Conservation (phyloP, 2,888 invertebrate genomes). For the Antitype chi region DNA sequence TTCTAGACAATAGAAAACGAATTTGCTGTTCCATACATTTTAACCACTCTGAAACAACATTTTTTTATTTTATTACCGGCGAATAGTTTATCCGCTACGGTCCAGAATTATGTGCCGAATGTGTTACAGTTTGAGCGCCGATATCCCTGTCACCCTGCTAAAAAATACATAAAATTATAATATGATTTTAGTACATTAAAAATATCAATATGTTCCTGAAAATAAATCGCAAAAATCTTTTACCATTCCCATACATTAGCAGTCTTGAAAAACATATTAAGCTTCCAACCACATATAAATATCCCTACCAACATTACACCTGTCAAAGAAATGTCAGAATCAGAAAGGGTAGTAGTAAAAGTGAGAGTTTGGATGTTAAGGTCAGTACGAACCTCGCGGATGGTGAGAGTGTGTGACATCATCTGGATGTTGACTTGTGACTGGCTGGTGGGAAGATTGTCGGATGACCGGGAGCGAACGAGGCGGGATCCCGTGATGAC, state of each 20-base stretch:
- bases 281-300: slow-evolving; percentile 45
- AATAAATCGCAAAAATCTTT: slow-evolving; percentile 8
- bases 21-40: too few species aligned
- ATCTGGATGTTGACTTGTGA: slow-evolving; percentile 98
- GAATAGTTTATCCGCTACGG: too few species aligned
- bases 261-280: slow-evolving; percentile 43
- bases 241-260: slow-evolving; percentile 46
- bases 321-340: slow-evolving; percentile 59
- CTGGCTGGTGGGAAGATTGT: slow-evolving; percentile 97
- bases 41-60: too few species aligned
- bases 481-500: slow-evolving; percentile 95
- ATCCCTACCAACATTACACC: slow-evolving; percentile 49
- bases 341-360: slow-evolving; percentile 40
- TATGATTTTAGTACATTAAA: slow-evolving; percentile 62
- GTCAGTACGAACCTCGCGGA: slow-evolving; percentile 94
- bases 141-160: not conserved
- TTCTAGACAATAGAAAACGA: too few species aligned
- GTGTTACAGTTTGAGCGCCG: too few species aligned
- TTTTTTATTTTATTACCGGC: too few species aligned
- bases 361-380: slow-evolving; percentile 4
- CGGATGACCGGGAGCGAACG: slow-evolving; percentile 95
- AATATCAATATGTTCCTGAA: slow-evolving; percentile 49
- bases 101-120: too few species aligned
- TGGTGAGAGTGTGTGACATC: slow-evolving; percentile 98
- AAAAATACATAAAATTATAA: slow-evolving; percentile 45